Percentiles rank a stretch among this genome's conserved stretches.
phyloP scores from a whole-genome alignment of 2,888 invertebrate genomes.

The Germaria angustata region DNA sequence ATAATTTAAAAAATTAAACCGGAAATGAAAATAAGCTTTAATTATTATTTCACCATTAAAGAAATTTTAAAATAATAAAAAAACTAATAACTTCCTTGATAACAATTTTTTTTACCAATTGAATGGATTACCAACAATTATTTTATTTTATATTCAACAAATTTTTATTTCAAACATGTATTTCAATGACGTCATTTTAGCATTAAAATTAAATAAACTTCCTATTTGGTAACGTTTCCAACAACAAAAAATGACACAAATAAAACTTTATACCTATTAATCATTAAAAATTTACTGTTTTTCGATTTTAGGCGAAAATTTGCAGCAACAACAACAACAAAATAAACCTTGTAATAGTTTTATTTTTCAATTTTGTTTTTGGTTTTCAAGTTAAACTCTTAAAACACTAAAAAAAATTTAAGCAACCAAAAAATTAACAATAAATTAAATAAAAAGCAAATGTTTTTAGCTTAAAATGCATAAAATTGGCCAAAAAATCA shows the following conservation, averaged over 20 bases:
- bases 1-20: no score
- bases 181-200: background rate
- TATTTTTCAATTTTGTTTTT: background rate
- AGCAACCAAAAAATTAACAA: background rate
- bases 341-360: background rate
- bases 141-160: no score
- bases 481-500: background rate
- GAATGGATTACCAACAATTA: no score
- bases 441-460: background rate
- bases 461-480: background rate
- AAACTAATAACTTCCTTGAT: background rate
- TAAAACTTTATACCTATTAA: no score
- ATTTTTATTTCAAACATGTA: background rate
- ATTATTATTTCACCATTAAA: background rate
- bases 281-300: background rate
- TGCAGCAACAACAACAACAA: no score
- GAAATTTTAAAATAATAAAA: background rate
- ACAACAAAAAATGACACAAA: background rate
- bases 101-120: background rate
- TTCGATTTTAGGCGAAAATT: background rate
- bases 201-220: background rate
- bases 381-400: background rate
- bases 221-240: background rate
- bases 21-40: no score
- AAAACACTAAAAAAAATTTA: background rate